These are phyloP conservation scores for Siphlonurus alternatus DNA, from an alignment of 2,888 invertebrate genomes.

Conservation along the genomic window DNA sequence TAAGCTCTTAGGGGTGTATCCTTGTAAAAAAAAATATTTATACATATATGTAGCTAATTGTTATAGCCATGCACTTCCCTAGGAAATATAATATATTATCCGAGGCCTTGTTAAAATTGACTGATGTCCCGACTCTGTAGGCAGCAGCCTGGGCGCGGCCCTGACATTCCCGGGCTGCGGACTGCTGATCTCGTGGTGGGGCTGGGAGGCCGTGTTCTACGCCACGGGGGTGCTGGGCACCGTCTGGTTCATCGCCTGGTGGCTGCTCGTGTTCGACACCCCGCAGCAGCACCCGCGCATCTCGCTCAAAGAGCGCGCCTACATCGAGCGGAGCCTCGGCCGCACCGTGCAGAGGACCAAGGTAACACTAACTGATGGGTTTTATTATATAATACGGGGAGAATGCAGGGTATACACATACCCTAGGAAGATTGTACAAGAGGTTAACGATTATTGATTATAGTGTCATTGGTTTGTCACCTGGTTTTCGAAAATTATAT, in stretches of 20 bases:
- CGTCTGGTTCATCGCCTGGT: slow-evolving; percentile 48
- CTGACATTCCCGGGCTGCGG: slow-evolving; percentile 54
- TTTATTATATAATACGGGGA: no score
- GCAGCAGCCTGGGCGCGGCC: slow-evolving; percentile 47
- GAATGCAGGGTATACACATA: no score
- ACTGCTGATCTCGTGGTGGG: slow-evolving; percentile 40
- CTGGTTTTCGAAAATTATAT: no score
- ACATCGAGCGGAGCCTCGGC: slow-evolving; percentile 37
- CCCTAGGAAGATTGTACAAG: no score
- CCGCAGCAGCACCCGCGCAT: slow-evolving; percentile 49
- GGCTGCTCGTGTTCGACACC: slow-evolving; percentile 40
- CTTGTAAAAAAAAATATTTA: no score
- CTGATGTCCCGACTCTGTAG: slow-evolving; percentile 20
- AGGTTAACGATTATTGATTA: no score
- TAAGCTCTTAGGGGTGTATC: no score
- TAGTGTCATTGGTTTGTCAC: no score
- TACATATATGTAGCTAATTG: no score
- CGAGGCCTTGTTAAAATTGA: not conserved
- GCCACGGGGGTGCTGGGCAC: slow-evolving; percentile 40
- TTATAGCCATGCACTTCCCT: not conserved
- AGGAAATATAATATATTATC: not conserved
- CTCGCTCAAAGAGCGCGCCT: slow-evolving; percentile 34
- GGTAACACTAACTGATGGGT: slow-evolving; percentile 17
- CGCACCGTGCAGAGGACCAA: slow-evolving; percentile 24
- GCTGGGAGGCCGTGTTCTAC: slow-evolving; percentile 58